A percentile compares a stretch with the other conserved stretches of the same genome.
Evolutionary conservation across 2,113 vertebrate genomes (phyloP).

Genomic region (Periophthalmus modestus): DNA sequence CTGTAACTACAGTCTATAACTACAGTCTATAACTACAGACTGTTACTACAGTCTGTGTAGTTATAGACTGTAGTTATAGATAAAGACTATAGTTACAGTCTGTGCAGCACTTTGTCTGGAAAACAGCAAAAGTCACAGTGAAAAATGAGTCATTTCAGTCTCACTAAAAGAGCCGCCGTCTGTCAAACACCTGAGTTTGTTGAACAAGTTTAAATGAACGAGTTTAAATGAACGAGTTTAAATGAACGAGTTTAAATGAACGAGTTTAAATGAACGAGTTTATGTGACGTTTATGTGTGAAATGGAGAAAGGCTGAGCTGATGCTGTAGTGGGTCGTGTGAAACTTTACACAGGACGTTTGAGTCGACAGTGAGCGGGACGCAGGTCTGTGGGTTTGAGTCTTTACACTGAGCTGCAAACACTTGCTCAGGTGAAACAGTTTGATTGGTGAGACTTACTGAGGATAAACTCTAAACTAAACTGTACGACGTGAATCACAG

Average conservation of each 20-base stretch:
- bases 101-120: conserved; percentile 55
- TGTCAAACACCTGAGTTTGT: conserved; percentile 46
- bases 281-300: not conserved
- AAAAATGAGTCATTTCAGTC: conserved; percentile 37
- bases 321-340: not conserved
- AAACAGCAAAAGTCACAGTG: conserved; percentile 58
- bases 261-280: conserved; percentile 42
- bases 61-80: no score
- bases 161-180: conserved; percentile 16
- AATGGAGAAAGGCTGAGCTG: not conserved
- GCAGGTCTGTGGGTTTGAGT: no score
- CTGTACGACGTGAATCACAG: not conserved
- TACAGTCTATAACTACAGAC: no score
- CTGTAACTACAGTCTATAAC: no score
- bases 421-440: not conserved
- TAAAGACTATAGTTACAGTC: conserved; percentile 17
- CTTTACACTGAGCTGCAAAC: not conserved
- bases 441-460: not conserved
- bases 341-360: not conserved
- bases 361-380: not conserved
- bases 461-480: conserved; percentile 11
- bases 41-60: no score
- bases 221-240: conserved; percentile 42
- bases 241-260: conserved; percentile 23
- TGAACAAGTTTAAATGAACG: conserved; percentile 12